Conservation (phyloP, 37 sponge, comb jelly and placozoan species). For the Theonella swinhoei region DNA sequence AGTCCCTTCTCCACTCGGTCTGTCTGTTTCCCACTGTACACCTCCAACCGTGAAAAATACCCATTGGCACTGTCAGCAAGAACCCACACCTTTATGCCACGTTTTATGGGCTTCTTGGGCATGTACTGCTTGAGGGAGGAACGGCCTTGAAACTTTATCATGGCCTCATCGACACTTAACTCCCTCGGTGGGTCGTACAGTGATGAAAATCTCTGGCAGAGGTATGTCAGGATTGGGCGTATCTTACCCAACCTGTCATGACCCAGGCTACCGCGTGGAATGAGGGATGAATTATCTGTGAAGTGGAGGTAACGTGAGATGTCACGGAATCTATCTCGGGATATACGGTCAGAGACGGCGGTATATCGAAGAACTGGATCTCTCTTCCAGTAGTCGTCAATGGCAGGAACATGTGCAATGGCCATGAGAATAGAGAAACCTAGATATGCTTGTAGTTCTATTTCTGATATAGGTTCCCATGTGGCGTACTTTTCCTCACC, state of each 20-base stretch:
- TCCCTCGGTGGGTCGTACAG: slow-evolving; percentile 27
- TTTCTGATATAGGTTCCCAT: background rate
- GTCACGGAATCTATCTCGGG: slow-evolving; percentile 34
- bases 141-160: slow-evolving; percentile 43
- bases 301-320: slow-evolving; percentile 35
- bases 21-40: background rate
- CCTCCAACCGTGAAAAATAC: slow-evolving; percentile 3
- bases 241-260: slow-evolving; percentile 39
- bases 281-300: slow-evolving; percentile 16
- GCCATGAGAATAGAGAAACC: slow-evolving; percentile 32
- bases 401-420: slow-evolving; percentile 2
- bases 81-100: slow-evolving; percentile 55
- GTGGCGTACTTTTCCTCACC: background rate
- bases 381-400: slow-evolving; percentile 33
- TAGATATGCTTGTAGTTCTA: slow-evolving; percentile 26
- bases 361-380: background rate
- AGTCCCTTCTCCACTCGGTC: background rate
- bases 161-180: slow-evolving; percentile 35
- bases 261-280: slow-evolving; percentile 4
- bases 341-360: slow-evolving; percentile 29
- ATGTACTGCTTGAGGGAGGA: slow-evolving; percentile 48
- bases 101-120: slow-evolving; percentile 35
- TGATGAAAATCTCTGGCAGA: background rate
- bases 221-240: slow-evolving; percentile 9
- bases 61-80: slow-evolving; percentile 32